Evolutionary conservation across 2,888 invertebrate genomes (phyloP).

Genomic region (Synanthedon vespiformis): DNA sequence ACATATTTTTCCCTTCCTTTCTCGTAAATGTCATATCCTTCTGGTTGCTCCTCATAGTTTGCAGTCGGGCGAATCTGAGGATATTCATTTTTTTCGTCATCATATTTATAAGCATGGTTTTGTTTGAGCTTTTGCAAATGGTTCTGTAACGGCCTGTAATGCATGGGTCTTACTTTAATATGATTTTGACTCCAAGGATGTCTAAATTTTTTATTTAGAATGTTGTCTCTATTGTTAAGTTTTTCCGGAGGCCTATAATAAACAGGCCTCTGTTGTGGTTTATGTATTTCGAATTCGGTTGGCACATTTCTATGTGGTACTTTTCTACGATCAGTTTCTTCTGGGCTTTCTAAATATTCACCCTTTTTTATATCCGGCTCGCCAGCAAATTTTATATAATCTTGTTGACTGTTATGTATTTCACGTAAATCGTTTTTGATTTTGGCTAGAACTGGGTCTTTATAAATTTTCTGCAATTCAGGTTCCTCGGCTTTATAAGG

Average conservation of each 20-base stretch:
- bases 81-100: slow-evolving; percentile 58
- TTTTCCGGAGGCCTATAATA: slow-evolving; percentile 37
- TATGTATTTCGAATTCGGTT: slow-evolving; percentile 46
- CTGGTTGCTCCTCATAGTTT: slow-evolving; percentile 41
- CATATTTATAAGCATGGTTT: slow-evolving; percentile 52
- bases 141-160: slow-evolving; percentile 53
- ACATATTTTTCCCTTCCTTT: slow-evolving; percentile 53
- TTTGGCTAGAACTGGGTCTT: slow-evolving; percentile 45
- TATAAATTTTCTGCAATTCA: slow-evolving; percentile 41
- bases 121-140: slow-evolving; percentile 49
- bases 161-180: slow-evolving; percentile 49
- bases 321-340: slow-evolving; percentile 42
- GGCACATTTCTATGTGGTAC: slow-evolving; percentile 44
- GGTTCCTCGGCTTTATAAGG: slow-evolving; percentile 55
- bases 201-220: slow-evolving; percentile 45
- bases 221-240: slow-evolving; percentile 27
- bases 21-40: slow-evolving; percentile 69
- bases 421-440: slow-evolving; percentile 41
- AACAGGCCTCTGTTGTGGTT: slow-evolving; percentile 42
- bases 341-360: slow-evolving; percentile 48
- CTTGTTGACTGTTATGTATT: slow-evolving; percentile 35
- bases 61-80: slow-evolving; percentile 40
- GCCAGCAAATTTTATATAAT: slow-evolving; percentile 45
- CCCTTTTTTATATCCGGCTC: slow-evolving; percentile 35
- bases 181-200: slow-evolving; percentile 57